Conservation (phyloP, 2,888 invertebrate genomes). For the Torymus auratus region DNA sequence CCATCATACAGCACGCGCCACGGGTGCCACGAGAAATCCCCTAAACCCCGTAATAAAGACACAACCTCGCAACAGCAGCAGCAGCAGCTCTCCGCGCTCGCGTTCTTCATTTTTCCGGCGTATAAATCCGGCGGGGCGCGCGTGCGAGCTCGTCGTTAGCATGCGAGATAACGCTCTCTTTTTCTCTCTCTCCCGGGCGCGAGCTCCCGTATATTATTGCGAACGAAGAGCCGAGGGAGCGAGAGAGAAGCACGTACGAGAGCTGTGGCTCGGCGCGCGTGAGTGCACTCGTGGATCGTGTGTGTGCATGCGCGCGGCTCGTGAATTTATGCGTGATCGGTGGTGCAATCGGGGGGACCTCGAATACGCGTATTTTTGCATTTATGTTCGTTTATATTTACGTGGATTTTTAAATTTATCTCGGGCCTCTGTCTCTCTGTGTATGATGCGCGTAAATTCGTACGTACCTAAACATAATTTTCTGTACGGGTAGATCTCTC, state of each 20-base stretch:
- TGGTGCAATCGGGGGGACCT: too few species aligned
- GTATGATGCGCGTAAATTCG: too few species aligned
- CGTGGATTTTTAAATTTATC: too few species aligned
- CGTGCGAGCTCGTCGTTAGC: constrained; percentile 39
- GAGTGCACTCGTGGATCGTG: background rate
- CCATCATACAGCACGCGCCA: too few species aligned
- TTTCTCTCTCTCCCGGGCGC: background rate
- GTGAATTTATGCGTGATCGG: too few species aligned
- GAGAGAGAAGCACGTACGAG: constrained; percentile 14
- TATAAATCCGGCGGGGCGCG: constrained; percentile 16
- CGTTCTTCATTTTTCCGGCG: background rate
- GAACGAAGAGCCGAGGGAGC: background rate
- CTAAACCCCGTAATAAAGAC: constrained; percentile 10
- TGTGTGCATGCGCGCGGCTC: background rate
- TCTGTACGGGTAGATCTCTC: too few species aligned
- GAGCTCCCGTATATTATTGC: constrained; percentile 8
- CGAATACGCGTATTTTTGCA: too few species aligned
- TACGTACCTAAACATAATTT: too few species aligned
- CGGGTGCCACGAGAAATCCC: background rate
- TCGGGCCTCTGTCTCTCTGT: too few species aligned
- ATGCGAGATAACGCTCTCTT: background rate
- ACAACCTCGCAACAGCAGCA: background rate
- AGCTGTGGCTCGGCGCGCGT: background rate
- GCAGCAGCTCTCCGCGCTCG: background rate
- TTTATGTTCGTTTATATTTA: too few species aligned